Conservation (phyloP, 2,113 vertebrate species). For the Elephas maximus region DNA sequence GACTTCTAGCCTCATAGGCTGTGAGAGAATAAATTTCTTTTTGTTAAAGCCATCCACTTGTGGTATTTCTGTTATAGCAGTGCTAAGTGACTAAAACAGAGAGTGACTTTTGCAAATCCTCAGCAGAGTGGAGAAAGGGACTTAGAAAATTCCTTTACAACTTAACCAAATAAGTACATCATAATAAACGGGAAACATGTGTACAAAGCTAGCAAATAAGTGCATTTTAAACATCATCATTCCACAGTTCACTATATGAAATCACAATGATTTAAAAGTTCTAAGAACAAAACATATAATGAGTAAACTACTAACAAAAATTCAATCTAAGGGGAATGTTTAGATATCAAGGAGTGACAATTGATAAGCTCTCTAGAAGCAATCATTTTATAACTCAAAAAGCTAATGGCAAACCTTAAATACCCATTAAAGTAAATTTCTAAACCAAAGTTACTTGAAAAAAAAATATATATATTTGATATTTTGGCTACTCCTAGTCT, state of each 20-base stretch:
- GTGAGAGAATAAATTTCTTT: too few relatives aligned
- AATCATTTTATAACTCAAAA: conserved; percentile 22
- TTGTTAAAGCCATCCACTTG: too few relatives aligned
- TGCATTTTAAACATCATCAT: background rate
- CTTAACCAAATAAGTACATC: background rate
- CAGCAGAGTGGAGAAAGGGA: background rate
- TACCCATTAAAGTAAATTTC: conserved; percentile 17
- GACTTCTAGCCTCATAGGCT: too few relatives aligned
- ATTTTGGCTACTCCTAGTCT: background rate
- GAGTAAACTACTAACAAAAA: background rate
- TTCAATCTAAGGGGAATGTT: background rate
- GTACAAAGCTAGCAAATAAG: background rate
- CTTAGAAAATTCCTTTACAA: background rate
- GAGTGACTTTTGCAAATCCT: background rate
- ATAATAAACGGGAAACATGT: background rate
- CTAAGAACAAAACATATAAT: background rate
- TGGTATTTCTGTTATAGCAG: too few relatives aligned
- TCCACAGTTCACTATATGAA: background rate
- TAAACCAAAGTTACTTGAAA: background rate
- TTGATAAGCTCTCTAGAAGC: background rate
- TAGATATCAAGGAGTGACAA: background rate
- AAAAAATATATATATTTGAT: background rate
- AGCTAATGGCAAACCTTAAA: background rate
- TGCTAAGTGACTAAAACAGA: too few relatives aligned
- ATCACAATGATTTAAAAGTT: background rate